Evolutionary conservation across 2,797 vertebrate species (phyloP), one percentile per base, ranked within the genome.

Genomic region (Epinephelus coioides): DNA sequence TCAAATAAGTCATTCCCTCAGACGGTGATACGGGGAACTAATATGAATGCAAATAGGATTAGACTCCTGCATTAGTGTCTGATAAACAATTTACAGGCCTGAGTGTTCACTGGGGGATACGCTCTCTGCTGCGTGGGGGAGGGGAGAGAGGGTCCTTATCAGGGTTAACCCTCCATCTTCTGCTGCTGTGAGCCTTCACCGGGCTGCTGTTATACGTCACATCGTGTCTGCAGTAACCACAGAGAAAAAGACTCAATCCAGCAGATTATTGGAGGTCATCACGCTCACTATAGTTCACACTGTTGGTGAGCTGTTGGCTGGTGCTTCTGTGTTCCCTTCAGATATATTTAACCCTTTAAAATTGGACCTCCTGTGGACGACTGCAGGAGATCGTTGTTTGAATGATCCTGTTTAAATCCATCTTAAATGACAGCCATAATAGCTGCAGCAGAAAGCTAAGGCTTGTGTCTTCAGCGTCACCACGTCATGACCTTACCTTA

Each of bases 31-130:
- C 94, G 94, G 89, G 91, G 90, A 96, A 94, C 95, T 97, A 97
- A 97, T 97, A 96, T 97, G 96, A 98, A 98, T 97, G 96, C 96
- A 97, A 98, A 97, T 97, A 95, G 97, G 97, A 97, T 98, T 97
- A 97, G 94, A 93, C 89, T 91, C 73, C 92, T 94, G 95, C 94
- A 95, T 97, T 97, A 97, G 96, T 92, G 93, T 93, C 90, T 95
- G 95, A 96, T 96, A 96, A 96, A 96, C 96, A 95, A 95, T 96
- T 97, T 96, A 93, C 95, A 96, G 96, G 93, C 90, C 92, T 91
- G 92, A 90, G 94, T 92, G 94, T 92, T 92, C 88, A 91, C 92
- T 86, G 93, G 94, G 92, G 96, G 94, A 94, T 93, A 92, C 57
- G 84, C 81, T 91, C 82, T 46, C 46, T 44, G 44, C 79, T 64